A percentile compares a stretch with the other conserved stretches of the same genome.
Evolutionary conservation across 2,797 vertebrate genomes (phyloP).

Genomic region (Artibeus lituratus): DNA sequence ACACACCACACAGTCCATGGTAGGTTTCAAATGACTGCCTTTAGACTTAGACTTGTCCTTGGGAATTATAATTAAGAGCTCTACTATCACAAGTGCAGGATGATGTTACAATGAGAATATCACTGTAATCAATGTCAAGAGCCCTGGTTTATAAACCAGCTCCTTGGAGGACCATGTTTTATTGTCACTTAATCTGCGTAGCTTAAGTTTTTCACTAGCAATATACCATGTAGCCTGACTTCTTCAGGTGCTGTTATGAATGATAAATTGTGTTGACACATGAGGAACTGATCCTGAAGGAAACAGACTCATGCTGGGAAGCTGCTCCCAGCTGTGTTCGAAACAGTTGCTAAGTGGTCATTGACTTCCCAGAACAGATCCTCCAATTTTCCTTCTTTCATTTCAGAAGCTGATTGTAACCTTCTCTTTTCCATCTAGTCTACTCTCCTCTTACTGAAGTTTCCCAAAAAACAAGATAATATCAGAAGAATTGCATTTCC

Average conservation of each 20-base stretch:
- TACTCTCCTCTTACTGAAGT: background rate
- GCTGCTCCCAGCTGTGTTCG: conserved; percentile 14
- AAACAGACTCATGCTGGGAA: background rate
- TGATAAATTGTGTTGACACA: background rate
- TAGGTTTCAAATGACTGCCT: background rate
- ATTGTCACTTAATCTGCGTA: background rate
- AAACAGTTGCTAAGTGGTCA: conserved; percentile 23
- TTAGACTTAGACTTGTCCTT: background rate
- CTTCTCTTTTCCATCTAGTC: background rate
- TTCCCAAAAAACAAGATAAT: background rate
- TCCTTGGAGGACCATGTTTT: background rate
- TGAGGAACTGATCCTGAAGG: conserved; percentile 31
- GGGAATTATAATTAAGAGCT: background rate
- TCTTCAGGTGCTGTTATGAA: background rate
- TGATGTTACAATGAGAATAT: background rate
- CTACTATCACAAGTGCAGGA: background rate
- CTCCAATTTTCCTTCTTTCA: background rate
- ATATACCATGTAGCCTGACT: background rate
- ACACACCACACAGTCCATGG: background rate
- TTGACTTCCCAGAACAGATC: background rate
- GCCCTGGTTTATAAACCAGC: background rate
- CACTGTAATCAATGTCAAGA: background rate
- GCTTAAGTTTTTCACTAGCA: background rate
- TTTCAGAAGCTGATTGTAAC: conserved; percentile 6
- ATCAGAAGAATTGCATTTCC: background rate